A percentile compares a stretch with the other conserved stretches of the same genome.
Evolutionary conservation across 2,888 invertebrate species (phyloP).

Genomic region (Sclerodermus sp.): DNA sequence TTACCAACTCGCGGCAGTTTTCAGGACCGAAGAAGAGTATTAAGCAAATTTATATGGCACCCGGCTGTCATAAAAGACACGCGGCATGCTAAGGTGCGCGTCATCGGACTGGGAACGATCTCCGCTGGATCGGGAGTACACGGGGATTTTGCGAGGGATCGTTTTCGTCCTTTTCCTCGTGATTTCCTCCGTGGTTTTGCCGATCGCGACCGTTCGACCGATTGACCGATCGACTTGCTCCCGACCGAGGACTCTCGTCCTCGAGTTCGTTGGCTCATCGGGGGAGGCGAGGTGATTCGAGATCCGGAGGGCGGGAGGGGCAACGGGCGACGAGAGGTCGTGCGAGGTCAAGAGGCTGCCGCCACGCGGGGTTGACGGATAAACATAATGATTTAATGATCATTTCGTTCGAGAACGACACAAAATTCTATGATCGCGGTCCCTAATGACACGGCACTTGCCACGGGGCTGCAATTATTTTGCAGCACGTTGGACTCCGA

Average conservation of each 20-base stretch:
- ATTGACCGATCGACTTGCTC: too few relatives aligned
- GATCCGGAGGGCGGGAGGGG: conserved; percentile 4
- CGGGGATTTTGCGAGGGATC: conserved; percentile 10
- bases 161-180: conserved; percentile 20
- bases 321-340: conserved; percentile 17
- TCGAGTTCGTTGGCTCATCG: conserved; percentile 22
- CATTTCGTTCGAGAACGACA: conserved; percentile 55
- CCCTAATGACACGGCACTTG: conserved; percentile 55
- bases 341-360: conserved; percentile 49
- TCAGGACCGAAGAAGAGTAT: conserved; percentile 33
- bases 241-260: too few relatives aligned
- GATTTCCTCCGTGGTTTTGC: too few relatives aligned
- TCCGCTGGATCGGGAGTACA: conserved; percentile 21
- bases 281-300: not conserved
- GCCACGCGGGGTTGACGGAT: conserved; percentile 50
- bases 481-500: conserved; percentile 49
- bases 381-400: conserved; percentile 56
- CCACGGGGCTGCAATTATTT: conserved; percentile 55
- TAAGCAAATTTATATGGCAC: conserved; percentile 36
- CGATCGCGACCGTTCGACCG: too few relatives aligned
- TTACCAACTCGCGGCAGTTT: conserved; percentile 29
- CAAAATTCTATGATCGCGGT: conserved; percentile 53
- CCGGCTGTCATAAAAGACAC: conserved; percentile 37
- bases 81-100: conserved; percentile 28
- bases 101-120: conserved; percentile 25